Conservation (phyloP, 2,888 invertebrate species). For the Pseudanteris insignis region DNA sequence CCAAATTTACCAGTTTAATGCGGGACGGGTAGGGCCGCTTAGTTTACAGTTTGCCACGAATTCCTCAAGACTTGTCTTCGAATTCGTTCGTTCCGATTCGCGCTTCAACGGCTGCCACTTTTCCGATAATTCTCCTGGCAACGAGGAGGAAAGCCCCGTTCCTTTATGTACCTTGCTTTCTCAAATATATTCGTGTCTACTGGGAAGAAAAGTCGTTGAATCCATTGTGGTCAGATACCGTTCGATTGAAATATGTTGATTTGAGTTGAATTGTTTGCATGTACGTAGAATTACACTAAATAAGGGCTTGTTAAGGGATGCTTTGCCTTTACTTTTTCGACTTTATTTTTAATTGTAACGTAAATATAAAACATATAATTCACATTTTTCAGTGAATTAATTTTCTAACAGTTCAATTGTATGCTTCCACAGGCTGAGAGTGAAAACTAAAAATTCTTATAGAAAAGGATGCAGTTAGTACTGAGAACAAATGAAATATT, state of each 20-base stretch:
- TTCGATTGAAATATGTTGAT: slow-evolving; percentile 23
- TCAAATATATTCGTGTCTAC: slow-evolving; percentile 41
- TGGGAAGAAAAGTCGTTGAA: slow-evolving; percentile 21
- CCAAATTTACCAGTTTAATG: too few species aligned
- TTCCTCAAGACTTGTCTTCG: slow-evolving; percentile 32
- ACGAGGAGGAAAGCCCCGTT: slow-evolving; percentile 11
- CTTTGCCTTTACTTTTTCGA: too few species aligned
- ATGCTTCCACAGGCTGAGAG: too few species aligned
- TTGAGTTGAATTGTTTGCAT: background rate
- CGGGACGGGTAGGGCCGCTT: too few species aligned
- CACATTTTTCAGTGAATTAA: too few species aligned
- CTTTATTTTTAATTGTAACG: too few species aligned
- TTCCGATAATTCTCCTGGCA: background rate
- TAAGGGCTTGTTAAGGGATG: too few species aligned
- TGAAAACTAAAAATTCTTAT: too few species aligned
- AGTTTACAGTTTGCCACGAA: slow-evolving; percentile 15
- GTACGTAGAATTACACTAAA: slow-evolving; percentile 11
- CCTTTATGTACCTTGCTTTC: slow-evolving; percentile 37
- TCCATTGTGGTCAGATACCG: slow-evolving; percentile 34
- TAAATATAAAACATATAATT: too few species aligned
- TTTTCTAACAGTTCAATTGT: too few species aligned
- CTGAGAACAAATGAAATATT: too few species aligned
- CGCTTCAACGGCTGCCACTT: background rate
- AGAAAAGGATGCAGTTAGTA: too few species aligned
- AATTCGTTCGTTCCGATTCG: slow-evolving; percentile 12